phyloP scores from a whole-genome alignment of 2,888 invertebrate species.

The Empis stercorea region DNA sequence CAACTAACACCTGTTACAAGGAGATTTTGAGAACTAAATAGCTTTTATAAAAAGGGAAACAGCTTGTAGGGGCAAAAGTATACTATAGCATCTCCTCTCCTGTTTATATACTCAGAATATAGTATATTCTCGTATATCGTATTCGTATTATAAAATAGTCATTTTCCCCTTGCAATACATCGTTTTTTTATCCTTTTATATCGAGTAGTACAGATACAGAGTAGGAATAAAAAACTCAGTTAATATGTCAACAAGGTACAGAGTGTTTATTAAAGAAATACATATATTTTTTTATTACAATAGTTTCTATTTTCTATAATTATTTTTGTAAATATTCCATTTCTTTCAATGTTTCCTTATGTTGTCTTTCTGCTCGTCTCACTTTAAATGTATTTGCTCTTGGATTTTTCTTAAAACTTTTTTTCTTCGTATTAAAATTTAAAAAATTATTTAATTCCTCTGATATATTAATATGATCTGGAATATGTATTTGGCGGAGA shows the following conservation, averaged over 20 bases:
- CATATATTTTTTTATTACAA: background rate
- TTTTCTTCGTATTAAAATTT: constrained; percentile 14
- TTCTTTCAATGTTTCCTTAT: constrained; percentile 23
- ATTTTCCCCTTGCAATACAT: no score
- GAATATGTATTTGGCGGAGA: constrained; percentile 30
- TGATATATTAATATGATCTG: constrained; percentile 20
- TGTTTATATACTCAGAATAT: no score
- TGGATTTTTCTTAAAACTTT: constrained; percentile 3
- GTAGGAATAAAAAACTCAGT: no score
- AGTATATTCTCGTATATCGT: no score
- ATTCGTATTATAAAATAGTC: no score
- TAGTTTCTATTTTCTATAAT: background rate
- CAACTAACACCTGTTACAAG: no score
- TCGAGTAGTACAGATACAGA: no score
- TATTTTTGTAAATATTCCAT: constrained; percentile 13
- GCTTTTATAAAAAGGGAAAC: no score
- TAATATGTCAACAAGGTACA: background rate
- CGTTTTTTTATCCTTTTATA: no score
- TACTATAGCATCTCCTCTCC: no score
- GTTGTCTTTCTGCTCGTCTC: constrained; percentile 22
- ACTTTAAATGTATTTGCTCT: constrained; percentile 20
- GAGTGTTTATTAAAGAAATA: background rate
- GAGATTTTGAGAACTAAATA: no score
- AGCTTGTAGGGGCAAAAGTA: no score
- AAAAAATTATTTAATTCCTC: constrained; percentile 19